A percentile compares a stretch with the other conserved stretches of the same genome.
Conservation (phyloP, 23 tunicate genomes). For the Pegea sp. region DNA sequence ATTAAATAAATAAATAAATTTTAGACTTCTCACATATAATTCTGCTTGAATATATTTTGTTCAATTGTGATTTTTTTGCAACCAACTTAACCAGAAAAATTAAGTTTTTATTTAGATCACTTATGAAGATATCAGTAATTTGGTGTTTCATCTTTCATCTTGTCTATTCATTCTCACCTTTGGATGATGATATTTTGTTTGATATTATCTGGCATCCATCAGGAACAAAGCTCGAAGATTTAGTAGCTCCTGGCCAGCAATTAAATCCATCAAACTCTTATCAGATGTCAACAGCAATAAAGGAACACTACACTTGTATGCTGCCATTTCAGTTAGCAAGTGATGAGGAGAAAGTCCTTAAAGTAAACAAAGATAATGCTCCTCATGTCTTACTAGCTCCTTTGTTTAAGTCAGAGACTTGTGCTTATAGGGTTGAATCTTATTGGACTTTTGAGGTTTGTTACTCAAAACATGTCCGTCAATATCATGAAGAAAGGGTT, state of each 20-base stretch:
- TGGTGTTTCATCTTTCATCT: no score
- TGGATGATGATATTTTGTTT: slow-evolving; percentile 42
- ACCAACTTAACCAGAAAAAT: no score
- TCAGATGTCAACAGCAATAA: slow-evolving; percentile 34
- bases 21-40: no score
- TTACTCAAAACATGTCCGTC: slow-evolving; percentile 73
- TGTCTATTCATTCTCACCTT: no score
- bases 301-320: slow-evolving; percentile 66
- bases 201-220: slow-evolving; percentile 31
- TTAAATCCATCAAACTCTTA: slow-evolving; percentile 12
- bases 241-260: background rate
- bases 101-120: no score
- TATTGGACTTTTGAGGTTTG: slow-evolving; percentile 95
- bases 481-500: slow-evolving; percentile 85
- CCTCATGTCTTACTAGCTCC: slow-evolving; percentile 29
- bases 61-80: no score
- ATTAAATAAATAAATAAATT: no score
- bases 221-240: background rate
- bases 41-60: no score
- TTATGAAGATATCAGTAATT: no score
- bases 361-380: background rate
- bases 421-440: slow-evolving; percentile 31
- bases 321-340: slow-evolving; percentile 18
- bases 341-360: background rate
- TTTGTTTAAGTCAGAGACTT: slow-evolving; percentile 20